These are phyloP conservation scores for Arrhamphus sclerolepis DNA, from an alignment of 2,797 vertebrate genomes.

Conservation along the genomic window DNA sequence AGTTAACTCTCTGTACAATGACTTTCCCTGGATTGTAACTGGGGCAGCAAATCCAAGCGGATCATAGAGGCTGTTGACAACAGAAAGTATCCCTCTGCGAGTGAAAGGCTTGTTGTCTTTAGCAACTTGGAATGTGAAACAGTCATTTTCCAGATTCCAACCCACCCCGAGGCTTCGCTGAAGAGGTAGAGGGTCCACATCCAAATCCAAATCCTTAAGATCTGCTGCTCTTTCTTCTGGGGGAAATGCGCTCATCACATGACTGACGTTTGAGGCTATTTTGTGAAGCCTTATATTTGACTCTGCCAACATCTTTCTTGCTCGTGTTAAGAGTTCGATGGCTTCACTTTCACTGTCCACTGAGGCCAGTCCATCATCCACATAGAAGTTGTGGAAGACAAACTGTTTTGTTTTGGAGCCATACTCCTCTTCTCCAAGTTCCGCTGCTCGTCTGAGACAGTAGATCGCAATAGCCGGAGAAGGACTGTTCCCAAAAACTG, in stretches of 20 bases:
- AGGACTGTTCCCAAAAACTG: too few species aligned
- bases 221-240: not conserved
- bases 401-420: too few species aligned
- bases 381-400: not conserved
- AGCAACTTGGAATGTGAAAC: conserved; percentile 1
- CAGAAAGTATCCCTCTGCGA: not conserved
- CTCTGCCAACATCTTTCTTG: conserved; percentile 1
- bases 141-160: not conserved
- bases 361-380: not conserved
- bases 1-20: not conserved
- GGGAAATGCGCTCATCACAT: not conserved
- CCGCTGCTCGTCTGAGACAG: too few species aligned
- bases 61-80: not conserved
- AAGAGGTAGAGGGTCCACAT: not conserved
- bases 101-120: not conserved
- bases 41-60: not conserved
- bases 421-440: too few species aligned
- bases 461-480: too few species aligned
- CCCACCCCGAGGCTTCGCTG: not conserved
- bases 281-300: conserved; percentile 3
- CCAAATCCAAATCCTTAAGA: not conserved
- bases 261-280: not conserved
- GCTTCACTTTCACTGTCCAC: not conserved
- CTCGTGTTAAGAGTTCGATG: not conserved
- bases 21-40: not conserved